Base-by-base conservation (phyloP, 2,888 invertebrate genomes). In the Amphipyra tragopoginis region DNA sequence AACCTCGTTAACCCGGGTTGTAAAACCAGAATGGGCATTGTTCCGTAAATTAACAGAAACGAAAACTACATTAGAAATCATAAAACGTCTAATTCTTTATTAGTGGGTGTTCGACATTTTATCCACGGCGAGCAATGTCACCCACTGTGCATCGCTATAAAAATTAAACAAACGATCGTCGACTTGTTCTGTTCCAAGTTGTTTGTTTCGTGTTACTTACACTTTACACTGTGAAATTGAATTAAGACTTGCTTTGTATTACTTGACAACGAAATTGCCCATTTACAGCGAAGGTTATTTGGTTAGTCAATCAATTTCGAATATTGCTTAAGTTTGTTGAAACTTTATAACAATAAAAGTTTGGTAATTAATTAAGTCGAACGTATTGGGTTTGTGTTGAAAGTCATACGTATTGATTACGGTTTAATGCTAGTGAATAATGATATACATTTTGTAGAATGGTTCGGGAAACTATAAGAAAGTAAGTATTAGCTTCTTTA, bases 41-140 rank as follows among this genome's bases (percentile, higher is more conserved):
- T 87, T 82, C 70, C 65, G 57, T 80, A 84, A 86, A 86, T 86
- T 86, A 83, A 83, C 74, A 77, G 73, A 77, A 85, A 84, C 62
- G 80, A 80, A 77, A 83, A 83, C 77, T 77, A 80, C 80, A 83
- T 74, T 82, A 56, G 57, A 67, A 69, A 79, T 80, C 83, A 82
- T 84, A 81, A 86, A 86, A 82, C 80, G 81, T 84, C 81, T 85
- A 86, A 86, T 86, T 85, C 78, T 76, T 73, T 47, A 33, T 82
- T 77, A 78, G 79, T 79, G 79, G 82, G 83, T 79, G 77, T 70
- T 65, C 56, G 66, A 81, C 58, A 45, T 49, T 75, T 49, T 39
- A 26, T 33, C 65, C 64, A 29, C 62, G 47, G 53, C 39, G 21
- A 26, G 13, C 14, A 40, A 52, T 48, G 60, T 72, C 59, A 59